Evolutionary conservation across 2,797 vertebrate genomes (phyloP), one percentile per base, ranked within the genome.

Genomic region (Ptychadena robeensis): DNA sequence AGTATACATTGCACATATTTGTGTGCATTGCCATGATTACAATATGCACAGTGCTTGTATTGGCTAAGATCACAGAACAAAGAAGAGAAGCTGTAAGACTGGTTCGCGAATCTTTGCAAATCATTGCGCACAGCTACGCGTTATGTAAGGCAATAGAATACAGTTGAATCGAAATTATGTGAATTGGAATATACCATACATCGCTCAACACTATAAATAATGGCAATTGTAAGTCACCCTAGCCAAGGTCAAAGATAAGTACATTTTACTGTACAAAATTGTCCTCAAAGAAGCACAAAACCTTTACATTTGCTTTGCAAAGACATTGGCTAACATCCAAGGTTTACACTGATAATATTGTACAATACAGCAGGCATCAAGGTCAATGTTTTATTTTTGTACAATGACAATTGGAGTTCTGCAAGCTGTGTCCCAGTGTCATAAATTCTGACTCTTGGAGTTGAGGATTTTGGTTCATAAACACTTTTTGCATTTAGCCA

Each of bases 331-430:
- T 22, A 12, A 9, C 28, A 65, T 40, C 74, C 61, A 77, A 38
- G 15, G 15, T 77, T 32, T 30, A 25, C 4, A 18, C 38, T 53
- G 7, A 30, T 7, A n/a, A 67, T 67, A 67, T 32, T 48, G 74
- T 30, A 77, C 38, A 44, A 66, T 66, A 78, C 22, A 57, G 64
- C 8, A 57, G 40, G 37, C 65, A 14, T 22, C 69, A 81, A 73
- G 69, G 59, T 48, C 70, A 81, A 3, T 0, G 27, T 48, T 80
- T 63, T 66, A 65, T 73, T 81, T 71, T 66, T 53, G n/a, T 73
- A 32, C 37, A 25, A 48, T 73, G 69, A 81, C 37, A 65, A 31
- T 15, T 48, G 30, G 11, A 27, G 59, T 53, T 30, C 61, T 65
- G 32, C 65, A 72, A 66, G 38, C 59, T 34, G 57, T n/a, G 69